Base-by-base conservation (phyloP, 1,140 invertebrate species). In the Temnothorax curvispinosus region DNA sequence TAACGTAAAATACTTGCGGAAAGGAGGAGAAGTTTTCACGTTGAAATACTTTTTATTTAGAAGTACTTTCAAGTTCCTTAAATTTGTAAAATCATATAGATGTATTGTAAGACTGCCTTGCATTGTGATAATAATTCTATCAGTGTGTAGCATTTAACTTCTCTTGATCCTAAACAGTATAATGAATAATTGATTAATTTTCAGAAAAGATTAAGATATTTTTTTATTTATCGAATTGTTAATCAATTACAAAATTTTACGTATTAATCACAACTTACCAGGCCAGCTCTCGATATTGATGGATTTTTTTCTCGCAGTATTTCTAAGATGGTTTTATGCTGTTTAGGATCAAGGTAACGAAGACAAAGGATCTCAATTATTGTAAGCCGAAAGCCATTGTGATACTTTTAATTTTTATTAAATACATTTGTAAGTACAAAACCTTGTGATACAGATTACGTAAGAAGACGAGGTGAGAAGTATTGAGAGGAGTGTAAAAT, bases 381-480 rank as follows among this genome's bases (percentile, higher is more conserved):
- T 38, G 21, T 56, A 64, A 47, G 47, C 32, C 11, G 6, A 21
- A 58, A 56, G 6, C 4, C 0, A 69, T 71, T 81, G 64, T 74
- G 60, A 85, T 85, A 81, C 58, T 71, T 11, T 78, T 87, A 75
- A 86, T 87, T 81, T 78, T 65, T 78, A 86, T 85, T 77, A 44
- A 65, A 87, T 90, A 72, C 76, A 86, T 67, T 88, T 88, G 71
- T 78, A 89, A 78, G 85, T 75, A 85, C 27, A 72, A 87, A 52
- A 87, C 85, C 27, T 27, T 88, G 85, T 88, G 74, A 89, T 80
- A 75, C 64, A 60, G 44, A 44, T 65, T 44, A 74, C 7, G 32
- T 84, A 81, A 90, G 87, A 86, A 92, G 67, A 71, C 58, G 58
- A 71, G 69, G 62, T 65, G 8, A 21, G 15, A 11, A 54, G 35